These are phyloP conservation scores for Myzus persicae DNA, from an alignment of 1,140 invertebrate genomes.

Conservation along the genomic window DNA sequence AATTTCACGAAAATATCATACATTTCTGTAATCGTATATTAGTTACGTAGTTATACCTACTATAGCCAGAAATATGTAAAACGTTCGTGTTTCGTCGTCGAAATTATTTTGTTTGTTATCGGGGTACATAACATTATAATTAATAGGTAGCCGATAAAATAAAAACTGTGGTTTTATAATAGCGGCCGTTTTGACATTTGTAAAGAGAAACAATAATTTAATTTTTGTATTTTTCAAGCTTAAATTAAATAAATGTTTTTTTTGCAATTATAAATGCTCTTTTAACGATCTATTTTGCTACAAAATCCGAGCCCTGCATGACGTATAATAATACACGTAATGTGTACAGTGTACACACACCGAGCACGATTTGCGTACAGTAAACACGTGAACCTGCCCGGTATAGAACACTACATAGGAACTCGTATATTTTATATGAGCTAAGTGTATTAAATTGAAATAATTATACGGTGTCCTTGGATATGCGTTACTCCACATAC, in stretches of 20 bases:
- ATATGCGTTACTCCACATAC: neutral
- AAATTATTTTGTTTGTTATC: neutral
- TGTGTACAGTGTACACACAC: neutral
- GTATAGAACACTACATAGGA: neutral
- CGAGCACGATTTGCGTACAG: neutral
- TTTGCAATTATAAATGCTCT: neutral
- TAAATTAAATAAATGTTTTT: neutral
- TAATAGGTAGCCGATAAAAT: neutral
- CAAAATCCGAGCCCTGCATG: neutral
- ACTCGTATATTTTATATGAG: neutral
- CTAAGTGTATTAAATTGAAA: constrained; percentile 3
- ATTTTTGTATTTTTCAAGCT: no score
- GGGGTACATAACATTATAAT: neutral
- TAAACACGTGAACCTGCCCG: neutral
- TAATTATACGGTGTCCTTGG: constrained; percentile 28
- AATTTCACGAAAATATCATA: no score
- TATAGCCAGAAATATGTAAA: no score
- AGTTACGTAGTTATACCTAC: no score
- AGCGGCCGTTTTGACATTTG: no score
- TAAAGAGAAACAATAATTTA: no score
- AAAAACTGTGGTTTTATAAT: no score
- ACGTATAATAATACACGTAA: neutral
- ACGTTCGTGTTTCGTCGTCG: no score
- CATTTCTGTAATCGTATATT: no score
- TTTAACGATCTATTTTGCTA: neutral